Percentiles rank a stretch among this genome's conserved stretches.
Conservation (phyloP, 1,140 invertebrate genomes). For the Oryctes rhinoceros region DNA sequence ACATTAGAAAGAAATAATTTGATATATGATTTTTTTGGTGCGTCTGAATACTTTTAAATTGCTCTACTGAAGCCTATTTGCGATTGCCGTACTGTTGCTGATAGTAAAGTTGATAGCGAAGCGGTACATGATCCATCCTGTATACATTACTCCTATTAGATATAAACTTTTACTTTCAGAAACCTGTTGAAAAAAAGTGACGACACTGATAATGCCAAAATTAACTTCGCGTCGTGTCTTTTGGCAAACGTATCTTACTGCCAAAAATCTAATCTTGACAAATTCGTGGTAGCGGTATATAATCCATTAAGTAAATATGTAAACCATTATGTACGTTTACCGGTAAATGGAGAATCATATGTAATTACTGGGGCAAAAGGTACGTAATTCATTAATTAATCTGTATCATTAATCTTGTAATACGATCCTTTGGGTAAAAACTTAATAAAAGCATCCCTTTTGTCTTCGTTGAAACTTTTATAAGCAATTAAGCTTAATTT, state of each 20-base stretch:
- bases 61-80: too few species aligned
- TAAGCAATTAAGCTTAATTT: not conserved
- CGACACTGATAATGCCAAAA: conserved; percentile 24
- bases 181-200: conserved; percentile 33
- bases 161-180: conserved; percentile 19
- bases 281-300: conserved; percentile 74
- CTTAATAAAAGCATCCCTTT: too few species aligned
- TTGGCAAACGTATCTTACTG: conserved; percentile 71
- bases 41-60: too few species aligned
- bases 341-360: conserved; percentile 69
- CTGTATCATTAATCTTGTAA: not conserved
- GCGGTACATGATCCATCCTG: too few species aligned
- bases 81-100: too few species aligned
- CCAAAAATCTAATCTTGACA: conserved; percentile 63
- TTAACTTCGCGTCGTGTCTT: conserved; percentile 46
- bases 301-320: conserved; percentile 78
- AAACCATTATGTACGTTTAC: conserved; percentile 72
- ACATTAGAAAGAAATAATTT: too few species aligned
- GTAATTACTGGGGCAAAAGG: conserved; percentile 62
- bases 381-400: not conserved
- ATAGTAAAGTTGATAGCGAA: too few species aligned
- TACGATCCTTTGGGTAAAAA: too few species aligned
- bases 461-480: too few species aligned
- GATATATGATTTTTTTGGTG: too few species aligned
- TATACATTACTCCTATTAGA: not conserved